Conservation (phyloP, 2,888 invertebrate genomes). For the Melinaea menophilus region DNA sequence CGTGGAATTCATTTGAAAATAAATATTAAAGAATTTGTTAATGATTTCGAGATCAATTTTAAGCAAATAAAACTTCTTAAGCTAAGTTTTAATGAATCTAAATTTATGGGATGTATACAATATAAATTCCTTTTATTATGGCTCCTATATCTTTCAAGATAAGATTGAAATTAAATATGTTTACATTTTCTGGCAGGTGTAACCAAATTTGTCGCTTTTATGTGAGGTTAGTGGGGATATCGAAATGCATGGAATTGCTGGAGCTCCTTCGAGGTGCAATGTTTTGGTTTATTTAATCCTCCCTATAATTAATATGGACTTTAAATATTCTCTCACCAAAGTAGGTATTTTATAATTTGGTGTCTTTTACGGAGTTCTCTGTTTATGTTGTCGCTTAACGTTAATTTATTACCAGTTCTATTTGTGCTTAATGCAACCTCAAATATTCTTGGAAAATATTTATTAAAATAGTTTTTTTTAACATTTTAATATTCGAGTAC, state of each 20-base stretch:
- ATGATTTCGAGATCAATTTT: slow-evolving; percentile 52
- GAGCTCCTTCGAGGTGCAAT: slow-evolving; percentile 42
- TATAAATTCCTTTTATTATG: slow-evolving; percentile 5
- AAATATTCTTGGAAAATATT: slow-evolving; percentile 16
- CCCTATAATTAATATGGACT: slow-evolving; percentile 50
- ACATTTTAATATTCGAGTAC: background rate
- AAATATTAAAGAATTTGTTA: slow-evolving; percentile 44
- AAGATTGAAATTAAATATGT: slow-evolving; percentile 7
- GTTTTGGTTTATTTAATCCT: slow-evolving; percentile 62
- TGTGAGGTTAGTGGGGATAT: slow-evolving; percentile 48
- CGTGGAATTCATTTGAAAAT: slow-evolving; percentile 49
- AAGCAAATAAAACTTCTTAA: slow-evolving; percentile 47
- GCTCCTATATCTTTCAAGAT: slow-evolving; percentile 9
- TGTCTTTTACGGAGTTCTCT: slow-evolving; percentile 25
- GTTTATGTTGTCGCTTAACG: slow-evolving; percentile 26
- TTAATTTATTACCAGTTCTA: slow-evolving; percentile 25
- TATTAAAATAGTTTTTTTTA: background rate
- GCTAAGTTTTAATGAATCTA: slow-evolving; percentile 65
- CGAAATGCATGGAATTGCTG: slow-evolving; percentile 50
- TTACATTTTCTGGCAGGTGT: slow-evolving; percentile 1
- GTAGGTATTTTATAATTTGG: slow-evolving; percentile 27
- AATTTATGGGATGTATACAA: slow-evolving; percentile 53
- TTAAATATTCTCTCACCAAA: slow-evolving; percentile 38
- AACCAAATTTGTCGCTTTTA: slow-evolving; percentile 65
- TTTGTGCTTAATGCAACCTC: slow-evolving; percentile 15